A percentile compares a stretch with the other conserved stretches of the same genome.
Evolutionary conservation across 2,113 vertebrate genomes (phyloP).

Genomic region (Caranx melampygus): DNA sequence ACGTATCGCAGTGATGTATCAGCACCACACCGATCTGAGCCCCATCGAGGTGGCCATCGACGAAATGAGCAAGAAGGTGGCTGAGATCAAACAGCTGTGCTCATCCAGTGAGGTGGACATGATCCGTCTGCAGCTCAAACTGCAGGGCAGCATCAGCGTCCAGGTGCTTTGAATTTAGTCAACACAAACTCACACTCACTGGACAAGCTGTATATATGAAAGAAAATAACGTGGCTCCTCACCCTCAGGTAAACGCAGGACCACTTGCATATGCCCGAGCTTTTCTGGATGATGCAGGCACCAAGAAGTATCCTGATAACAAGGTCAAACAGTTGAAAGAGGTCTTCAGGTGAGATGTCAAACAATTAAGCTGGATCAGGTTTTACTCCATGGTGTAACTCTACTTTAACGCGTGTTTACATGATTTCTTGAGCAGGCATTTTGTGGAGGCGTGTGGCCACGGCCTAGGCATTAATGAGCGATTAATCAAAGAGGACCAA

Average conservation of each 20-base stretch:
- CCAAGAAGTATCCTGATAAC: slow-evolving; percentile 97
- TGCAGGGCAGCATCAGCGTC: slow-evolving; percentile 98
- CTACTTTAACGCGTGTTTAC: slow-evolving; percentile 12
- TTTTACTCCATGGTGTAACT: slow-evolving; percentile 17
- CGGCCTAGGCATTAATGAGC: slow-evolving; percentile 92
- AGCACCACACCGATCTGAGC: slow-evolving; percentile 96
- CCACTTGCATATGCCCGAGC: slow-evolving; percentile 96
- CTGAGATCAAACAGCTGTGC: slow-evolving; percentile 93
- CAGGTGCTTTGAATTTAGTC: slow-evolving; percentile 84
- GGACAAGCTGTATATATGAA: neutral
- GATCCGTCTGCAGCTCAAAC: slow-evolving; percentile 97
- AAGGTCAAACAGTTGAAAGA: slow-evolving; percentile 98
- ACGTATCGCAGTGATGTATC: slow-evolving; percentile 97
- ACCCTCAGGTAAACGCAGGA: slow-evolving; percentile 93
- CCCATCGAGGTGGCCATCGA: slow-evolving; percentile 99
- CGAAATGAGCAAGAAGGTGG: slow-evolving; percentile 98
- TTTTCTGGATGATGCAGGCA: slow-evolving; percentile 93
- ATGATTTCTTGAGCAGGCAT: slow-evolving; percentile 83
- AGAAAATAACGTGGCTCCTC: neutral
- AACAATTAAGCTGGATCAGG: neutral
- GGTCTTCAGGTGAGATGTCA: slow-evolving; percentile 91
- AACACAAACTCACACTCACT: neutral
- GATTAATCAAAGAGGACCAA: slow-evolving; percentile 97
- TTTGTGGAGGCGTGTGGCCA: slow-evolving; percentile 98
- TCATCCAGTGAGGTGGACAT: slow-evolving; percentile 95